These are phyloP conservation scores for Dipodomys merriami DNA, from an alignment of 2,113 vertebrate species.

Conservation along the genomic window DNA sequence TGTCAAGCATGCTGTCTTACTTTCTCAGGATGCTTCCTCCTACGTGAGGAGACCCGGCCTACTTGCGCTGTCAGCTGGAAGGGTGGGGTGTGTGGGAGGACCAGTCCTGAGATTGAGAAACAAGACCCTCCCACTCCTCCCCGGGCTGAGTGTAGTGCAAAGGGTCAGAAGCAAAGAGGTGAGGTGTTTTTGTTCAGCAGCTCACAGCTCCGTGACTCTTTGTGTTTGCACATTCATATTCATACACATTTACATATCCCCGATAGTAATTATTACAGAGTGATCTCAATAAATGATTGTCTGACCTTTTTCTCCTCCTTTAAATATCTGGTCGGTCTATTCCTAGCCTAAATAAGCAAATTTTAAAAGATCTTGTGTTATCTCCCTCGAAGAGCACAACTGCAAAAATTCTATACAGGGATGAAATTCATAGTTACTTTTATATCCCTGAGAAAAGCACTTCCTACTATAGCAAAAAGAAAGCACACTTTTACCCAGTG, in stretches of 20 bases:
- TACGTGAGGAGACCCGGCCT: too few species aligned
- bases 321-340: background rate
- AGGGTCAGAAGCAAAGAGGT: background rate
- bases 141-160: fast-evolving
- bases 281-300: background rate
- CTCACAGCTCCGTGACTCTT: background rate
- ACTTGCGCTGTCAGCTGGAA: background rate
- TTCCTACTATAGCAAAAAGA: background rate
- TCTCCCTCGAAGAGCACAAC: background rate
- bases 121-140: background rate
- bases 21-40: too few species aligned
- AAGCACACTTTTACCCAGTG: background rate
- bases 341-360: background rate
- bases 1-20: background rate
- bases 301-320: background rate
- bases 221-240: background rate
- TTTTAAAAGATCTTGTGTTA: background rate
- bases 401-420: background rate
- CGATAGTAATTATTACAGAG: background rate
- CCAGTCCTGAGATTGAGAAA: background rate
- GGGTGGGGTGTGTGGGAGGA: background rate
- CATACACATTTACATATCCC: background rate
- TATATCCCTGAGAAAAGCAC: background rate
- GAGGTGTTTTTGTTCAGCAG: background rate
- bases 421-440: background rate